Base-by-base conservation (phyloP, 2,888 invertebrate species). In the Drosophila robusta region DNA sequence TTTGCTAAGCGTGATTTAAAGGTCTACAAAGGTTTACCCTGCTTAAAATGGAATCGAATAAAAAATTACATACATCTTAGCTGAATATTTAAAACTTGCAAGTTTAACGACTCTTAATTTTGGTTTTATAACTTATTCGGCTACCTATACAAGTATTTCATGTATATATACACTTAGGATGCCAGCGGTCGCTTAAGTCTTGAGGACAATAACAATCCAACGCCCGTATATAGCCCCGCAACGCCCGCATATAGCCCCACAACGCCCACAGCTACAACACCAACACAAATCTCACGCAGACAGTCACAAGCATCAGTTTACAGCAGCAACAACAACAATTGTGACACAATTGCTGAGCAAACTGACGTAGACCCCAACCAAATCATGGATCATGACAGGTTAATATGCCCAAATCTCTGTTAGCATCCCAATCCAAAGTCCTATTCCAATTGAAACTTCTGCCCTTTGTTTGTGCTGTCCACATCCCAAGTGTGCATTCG, bases 241-340 rank as follows among this genome's bases (percentile, higher is more conserved):
- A 55, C 72, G 52, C 49, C 68, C 55, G 41, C 24, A 44, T 64
- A 46, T 41, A 57, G 57, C 14, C 45, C 74, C 42, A 16, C 67
- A 42, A 44, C 39, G n/a, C 54, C 67, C 42, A 38, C 51, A 44
- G 55, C 66, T 45, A 41, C 55, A 47, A 70, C 70, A 64, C 46
- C 63, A 46, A 52, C 64, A 60, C 75, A 75, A 70, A 80, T 80
- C 72, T 78, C 87, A 81, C 75, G 73, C 62, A 76, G 78, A 79
- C 88, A 75, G 69, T 81, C 77, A 72, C 74, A 65, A 75, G 22
- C 45, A 46, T 58, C 69, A 78, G 44, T 71, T 81, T 62, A 74
- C 74, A 47, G 47, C 65, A 77, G 34, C 58, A 64, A 39, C 67
- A 56, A 22, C 54, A 66, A 56, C 41, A 60, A 54, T 51, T 56